Evolutionary conservation across 2,888 invertebrate genomes (phyloP).

Genomic region (Gymnosoma rotundatum): DNA sequence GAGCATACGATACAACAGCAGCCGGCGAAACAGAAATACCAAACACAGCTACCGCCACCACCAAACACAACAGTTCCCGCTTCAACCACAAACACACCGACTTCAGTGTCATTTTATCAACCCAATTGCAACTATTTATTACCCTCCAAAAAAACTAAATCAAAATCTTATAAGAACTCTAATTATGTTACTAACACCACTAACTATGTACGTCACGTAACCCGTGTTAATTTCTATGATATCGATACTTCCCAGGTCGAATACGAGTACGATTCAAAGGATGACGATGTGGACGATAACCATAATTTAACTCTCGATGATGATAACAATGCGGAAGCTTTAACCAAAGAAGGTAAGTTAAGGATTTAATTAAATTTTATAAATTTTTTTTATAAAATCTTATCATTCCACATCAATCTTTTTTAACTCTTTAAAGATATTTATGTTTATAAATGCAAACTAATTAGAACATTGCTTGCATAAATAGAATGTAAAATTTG

Average conservation of each 20-base stretch:
- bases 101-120: conserved; percentile 34
- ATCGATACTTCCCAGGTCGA: conserved; percentile 83
- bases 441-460: no score
- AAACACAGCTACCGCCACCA: conserved; percentile 46
- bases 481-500: no score
- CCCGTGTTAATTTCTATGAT: conserved; percentile 83
- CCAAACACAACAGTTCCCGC: conserved; percentile 46
- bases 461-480: no score
- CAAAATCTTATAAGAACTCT: conserved; percentile 68
- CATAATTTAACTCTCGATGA: conserved; percentile 83
- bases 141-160: conserved; percentile 47
- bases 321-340: conserved; percentile 90
- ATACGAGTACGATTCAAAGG: conserved; percentile 83
- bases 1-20: conserved; percentile 72
- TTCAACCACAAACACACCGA: conserved; percentile 26
- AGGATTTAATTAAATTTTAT: no score
- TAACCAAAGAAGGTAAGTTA: conserved; percentile 92
- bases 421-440: neutral
- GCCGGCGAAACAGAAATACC: conserved; percentile 43
- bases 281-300: conserved; percentile 88
- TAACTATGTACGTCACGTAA: conserved; percentile 82
- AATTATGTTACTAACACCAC: conserved; percentile 75
- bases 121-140: conserved; percentile 48
- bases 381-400: no score
- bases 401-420: neutral